Base-by-base conservation (phyloP, 2,888 invertebrate genomes). In the Monoplex corrugatus region DNA sequence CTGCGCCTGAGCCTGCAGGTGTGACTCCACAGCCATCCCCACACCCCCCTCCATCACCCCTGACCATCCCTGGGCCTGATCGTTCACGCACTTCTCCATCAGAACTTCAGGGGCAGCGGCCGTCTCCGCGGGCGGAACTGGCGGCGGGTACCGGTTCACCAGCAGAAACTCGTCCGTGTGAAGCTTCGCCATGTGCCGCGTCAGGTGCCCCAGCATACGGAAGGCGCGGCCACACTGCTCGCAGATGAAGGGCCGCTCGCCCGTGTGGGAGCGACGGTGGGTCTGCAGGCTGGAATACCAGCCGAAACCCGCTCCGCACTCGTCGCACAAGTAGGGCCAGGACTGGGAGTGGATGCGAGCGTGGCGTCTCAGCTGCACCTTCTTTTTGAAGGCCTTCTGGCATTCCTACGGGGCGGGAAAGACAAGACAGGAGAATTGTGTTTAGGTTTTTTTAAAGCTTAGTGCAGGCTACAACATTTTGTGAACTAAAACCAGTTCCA, bases 241-340 rank as follows among this genome's bases (percentile, higher is more conserved):
- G 89, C 87, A 89, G 35, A 89, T 87, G 83, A 90, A 90, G 23
- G 89, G n/a, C 44, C 89, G 87, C 80, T 90, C 90, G 2, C 89
- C 90, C 2, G 83, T 83, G 82, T 83, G 83, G 0, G 45, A 45
- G 83, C 45, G 83, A 2, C 82, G 44, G 38, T 57, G 83, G 19
- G 83, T 83, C 50, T 83, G 45, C 2, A 83, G 83, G 83, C 50
- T 50, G 35, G 50, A 83, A 35, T 50, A 23, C 75, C 75, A 75
- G 75, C 75, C 75, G 2, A 75, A 75, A 35, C 84, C 84, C 35
- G 84, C 50, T 35, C 83, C 84, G 6, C 84, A 84, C 57, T 84
- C 84, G 8, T 84, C 57, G 57, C 84, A 84, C 57, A 84, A 57
- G 57, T 45, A 84, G 23, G 84, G 84, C 57, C 57, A 84, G n/a